Evolutionary conservation across 2,113 vertebrate species (phyloP).

Genomic region (Gallinago paraguaiae): DNA sequence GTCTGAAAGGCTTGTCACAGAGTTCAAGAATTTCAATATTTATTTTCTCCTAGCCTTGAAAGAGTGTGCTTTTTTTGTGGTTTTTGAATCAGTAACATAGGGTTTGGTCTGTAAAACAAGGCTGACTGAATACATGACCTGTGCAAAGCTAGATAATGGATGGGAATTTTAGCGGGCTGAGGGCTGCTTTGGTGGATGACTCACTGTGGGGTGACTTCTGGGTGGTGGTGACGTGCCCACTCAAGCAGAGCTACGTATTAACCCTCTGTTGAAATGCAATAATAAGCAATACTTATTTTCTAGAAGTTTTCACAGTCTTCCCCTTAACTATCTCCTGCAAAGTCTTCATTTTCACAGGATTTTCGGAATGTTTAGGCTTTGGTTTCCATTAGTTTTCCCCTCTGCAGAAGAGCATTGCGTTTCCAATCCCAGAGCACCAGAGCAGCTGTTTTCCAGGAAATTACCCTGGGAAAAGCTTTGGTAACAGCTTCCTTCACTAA

Average conservation of each 20-base stretch:
- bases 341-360: not conserved
- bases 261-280: not conserved
- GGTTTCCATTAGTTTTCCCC: not conserved
- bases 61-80: not conserved
- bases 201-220: not conserved
- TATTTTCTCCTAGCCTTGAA: not conserved
- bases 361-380: not conserved
- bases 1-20: not conserved
- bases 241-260: not conserved
- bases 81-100: not conserved
- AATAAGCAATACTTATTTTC: not conserved
- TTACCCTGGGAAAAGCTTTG: not conserved
- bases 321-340: not conserved
- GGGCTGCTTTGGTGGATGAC: not conserved
- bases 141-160: not conserved
- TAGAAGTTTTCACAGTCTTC: not conserved
- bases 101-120: not conserved
- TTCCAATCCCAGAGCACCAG: not conserved
- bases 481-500: not conserved
- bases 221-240: too few relatives aligned
- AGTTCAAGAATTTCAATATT: not conserved
- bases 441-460: not conserved
- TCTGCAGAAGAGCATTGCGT: not conserved
- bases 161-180: fast-evolving
- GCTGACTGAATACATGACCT: not conserved